Evolutionary conservation across 1,140 invertebrate genomes (phyloP), one percentile per base, ranked within the genome.

Genomic region (Zaprionus ghesquierei): DNA sequence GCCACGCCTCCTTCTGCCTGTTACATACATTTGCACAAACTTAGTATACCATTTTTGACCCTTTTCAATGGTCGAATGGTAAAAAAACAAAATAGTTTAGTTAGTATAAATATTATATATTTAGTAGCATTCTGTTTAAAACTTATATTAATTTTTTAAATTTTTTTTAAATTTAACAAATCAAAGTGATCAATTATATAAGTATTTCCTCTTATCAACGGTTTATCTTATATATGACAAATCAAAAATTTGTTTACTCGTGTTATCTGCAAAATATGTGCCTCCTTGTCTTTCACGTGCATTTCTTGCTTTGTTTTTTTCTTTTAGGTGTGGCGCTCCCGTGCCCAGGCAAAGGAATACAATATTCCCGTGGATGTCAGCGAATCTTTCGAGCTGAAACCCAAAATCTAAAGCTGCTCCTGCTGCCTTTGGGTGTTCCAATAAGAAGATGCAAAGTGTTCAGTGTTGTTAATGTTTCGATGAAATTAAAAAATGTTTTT

Each of bases 381-480:
- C 44, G 86, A 91, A 53, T 91, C 90, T 0, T 86, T 90, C 35
- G 76, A 82, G 50, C 62, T 91, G 3, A 91, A 91, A 49, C 80
- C 79, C 9, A 86, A 87, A 20, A 77, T 71, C 23, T 86, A 15
- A 58, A 35, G n/a, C n/a, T 33, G 49, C 12, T 49, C 33, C 46
- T 69, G 58, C 18, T 46, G 33, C 22, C 33, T 46, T 56, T 65
- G 51, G 54, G 33, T 71, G 53, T 71, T 51, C 27, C 27, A 65
- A 18, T 13, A 51, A 29, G 29, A 23, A 53, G 66, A 22, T 46
- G 35, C 54, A 51, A 41, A 50, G 55, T 55, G 29, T 68, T 55
- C 54, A 8, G 18, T 68, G 29, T 68, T 72, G 62, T 44, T 65
- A 31, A 65, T 12, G 62, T 65, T 46, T 46, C 27, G 10, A 55